Percentiles rank a stretch among this genome's conserved stretches.
phyloP scores from a whole-genome alignment of 1,140 invertebrate genomes.

The Matsumurasca onukii region DNA sequence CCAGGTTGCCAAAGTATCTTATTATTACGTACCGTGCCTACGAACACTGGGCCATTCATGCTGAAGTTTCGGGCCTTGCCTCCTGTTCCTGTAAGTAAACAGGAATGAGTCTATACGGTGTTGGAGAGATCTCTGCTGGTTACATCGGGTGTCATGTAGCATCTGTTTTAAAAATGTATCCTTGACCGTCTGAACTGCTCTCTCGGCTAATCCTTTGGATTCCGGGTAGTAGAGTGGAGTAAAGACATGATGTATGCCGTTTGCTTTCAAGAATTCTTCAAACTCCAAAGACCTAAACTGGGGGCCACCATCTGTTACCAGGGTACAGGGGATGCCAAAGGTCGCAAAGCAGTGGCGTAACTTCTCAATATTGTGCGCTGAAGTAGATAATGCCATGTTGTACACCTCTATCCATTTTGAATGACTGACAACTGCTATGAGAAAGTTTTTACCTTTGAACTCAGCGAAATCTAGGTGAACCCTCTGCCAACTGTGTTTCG shows the following conservation, averaged over 20 bases:
- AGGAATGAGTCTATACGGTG: neutral
- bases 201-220: too few species aligned
- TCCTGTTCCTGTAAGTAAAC: neutral
- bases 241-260: too few species aligned
- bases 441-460: neutral
- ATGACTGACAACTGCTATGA: neutral
- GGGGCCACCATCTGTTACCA: neutral
- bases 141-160: neutral
- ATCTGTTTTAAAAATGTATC: neutral
- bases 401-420: neutral
- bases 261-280: too few species aligned
- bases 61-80: neutral
- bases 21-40: neutral
- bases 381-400: neutral
- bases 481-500: neutral
- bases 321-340: neutral
- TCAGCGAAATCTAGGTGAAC: neutral
- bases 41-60: neutral
- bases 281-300: neutral
- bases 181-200: neutral
- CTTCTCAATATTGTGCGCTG: neutral
- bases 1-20: conserved; percentile 1
- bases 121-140: neutral
- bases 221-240: too few species aligned
- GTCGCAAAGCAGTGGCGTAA: too few species aligned